Base-by-base conservation (phyloP, 1,140 invertebrate genomes). In the Temnothorax longispinosus region DNA sequence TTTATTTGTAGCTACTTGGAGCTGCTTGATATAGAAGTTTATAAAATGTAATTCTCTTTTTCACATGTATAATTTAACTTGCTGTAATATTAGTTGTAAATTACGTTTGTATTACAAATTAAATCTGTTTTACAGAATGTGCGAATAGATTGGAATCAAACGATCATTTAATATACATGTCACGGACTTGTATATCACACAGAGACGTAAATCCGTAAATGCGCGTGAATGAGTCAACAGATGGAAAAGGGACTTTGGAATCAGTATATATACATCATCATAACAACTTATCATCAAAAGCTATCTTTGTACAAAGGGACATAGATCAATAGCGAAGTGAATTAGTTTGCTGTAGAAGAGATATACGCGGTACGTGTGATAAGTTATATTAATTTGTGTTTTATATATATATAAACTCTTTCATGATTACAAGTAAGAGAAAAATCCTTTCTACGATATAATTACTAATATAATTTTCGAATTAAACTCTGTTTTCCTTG, bases 341-440 rank as follows among this genome's bases (percentile, higher is more conserved):
- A 67, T 67, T 80, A 52, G 67, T 80, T 80, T 76, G 2, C 18
- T 38, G 7, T 65, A 58, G 15, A 21, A n/a, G 38, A 67, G 64
- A 75, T 76, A 52, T 64, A 76, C 15, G 8, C 4, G 4, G 32
- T 13, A 77, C 4, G 41, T 60, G 21, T 18, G 41, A 80, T 54
- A 80, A 67, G 44, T 47, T 47, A 10, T 52, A 13, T 50, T 41
- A 47, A 77, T 77, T 27, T 71, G 56, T 41, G 60, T 62, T 50
- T 62, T 21, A 62, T 52, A 27, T 18, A 35, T 35, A 6, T 35
- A 18, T 27, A 47, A 72, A 13, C 47, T 52, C 13, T 64, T 27
- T 5, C 15, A 47, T n/a, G 8, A 41, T 65, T 56, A 69, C 3
- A 44, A 38, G 32, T 41, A 21, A 27, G 54, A 15, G 5, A 41